phyloP scores from a whole-genome alignment of 35 echinoderm and acorn worm species.

The Anneissia japonica region DNA sequence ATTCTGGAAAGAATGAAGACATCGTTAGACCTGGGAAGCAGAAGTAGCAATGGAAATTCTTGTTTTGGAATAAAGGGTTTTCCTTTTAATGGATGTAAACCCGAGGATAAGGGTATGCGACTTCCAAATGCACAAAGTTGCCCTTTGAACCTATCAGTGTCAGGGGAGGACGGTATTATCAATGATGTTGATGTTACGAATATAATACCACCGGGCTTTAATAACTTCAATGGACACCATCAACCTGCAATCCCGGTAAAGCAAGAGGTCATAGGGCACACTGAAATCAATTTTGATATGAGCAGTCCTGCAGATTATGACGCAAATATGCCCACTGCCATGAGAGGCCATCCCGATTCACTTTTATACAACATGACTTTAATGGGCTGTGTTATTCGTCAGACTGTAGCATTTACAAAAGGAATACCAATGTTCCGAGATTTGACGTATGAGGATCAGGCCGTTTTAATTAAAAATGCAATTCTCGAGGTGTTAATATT shows the following conservation, averaged over 20 bases:
- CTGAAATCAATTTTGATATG: background rate
- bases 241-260: background rate
- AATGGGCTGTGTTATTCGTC: conserved; percentile 88
- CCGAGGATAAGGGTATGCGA: background rate
- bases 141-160: background rate
- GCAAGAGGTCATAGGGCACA: background rate
- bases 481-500: conserved; percentile 95
- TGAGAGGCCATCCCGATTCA: background rate
- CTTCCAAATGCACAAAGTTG: background rate
- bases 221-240: background rate
- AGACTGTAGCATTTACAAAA: conserved; percentile 96
- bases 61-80: background rate
- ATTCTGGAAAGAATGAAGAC: conserved; percentile 65
- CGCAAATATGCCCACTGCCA: background rate
- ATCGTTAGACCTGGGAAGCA: conserved; percentile 8
- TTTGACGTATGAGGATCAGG: conserved; percentile 95
- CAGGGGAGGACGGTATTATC: background rate
- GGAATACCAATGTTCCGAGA: conserved; percentile 85
- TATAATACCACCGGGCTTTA: background rate
- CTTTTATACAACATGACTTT: conserved; percentile 91
- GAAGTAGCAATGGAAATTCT: background rate
- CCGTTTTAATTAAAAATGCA: conserved; percentile 91
- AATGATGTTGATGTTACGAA: background rate
- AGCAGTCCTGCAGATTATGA: background rate
- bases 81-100: background rate